These are phyloP conservation scores for Rhopalosiphum maidis DNA, from an alignment of 1,140 invertebrate genomes.

Conservation along the genomic window DNA sequence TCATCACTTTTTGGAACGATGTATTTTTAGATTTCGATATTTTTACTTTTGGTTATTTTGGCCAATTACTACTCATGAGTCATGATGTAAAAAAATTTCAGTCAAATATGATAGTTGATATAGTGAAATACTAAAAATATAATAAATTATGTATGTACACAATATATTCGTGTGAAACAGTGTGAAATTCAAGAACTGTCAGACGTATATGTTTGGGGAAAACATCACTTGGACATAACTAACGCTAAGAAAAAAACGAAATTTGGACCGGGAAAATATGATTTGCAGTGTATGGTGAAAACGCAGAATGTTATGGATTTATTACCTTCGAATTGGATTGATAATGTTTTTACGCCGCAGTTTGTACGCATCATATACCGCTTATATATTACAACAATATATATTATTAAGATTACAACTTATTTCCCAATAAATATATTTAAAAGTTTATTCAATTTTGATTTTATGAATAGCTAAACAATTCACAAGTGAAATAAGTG, in stretches of 20 bases:
- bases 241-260: not conserved
- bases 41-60: no score
- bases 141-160: no score
- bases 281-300: not conserved
- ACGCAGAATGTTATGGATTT: not conserved
- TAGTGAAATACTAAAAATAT: no score
- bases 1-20: no score
- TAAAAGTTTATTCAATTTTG: not conserved
- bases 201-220: not conserved
- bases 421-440: not conserved
- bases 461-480: not conserved
- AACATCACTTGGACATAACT: not conserved
- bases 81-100: no score
- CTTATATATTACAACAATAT: not conserved
- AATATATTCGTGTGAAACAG: not conserved
- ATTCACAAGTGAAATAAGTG: not conserved
- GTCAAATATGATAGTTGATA: no score
- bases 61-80: no score
- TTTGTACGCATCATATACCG: not conserved
- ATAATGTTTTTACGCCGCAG: not conserved
- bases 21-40: no score
- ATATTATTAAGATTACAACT: not conserved
- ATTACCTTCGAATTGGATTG: not conserved
- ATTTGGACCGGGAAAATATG: not conserved
- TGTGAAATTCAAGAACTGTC: slow-evolving; percentile 5